Evolutionary conservation across 1,140 invertebrate species (phyloP).

Genomic region (Aphis craccivora): DNA sequence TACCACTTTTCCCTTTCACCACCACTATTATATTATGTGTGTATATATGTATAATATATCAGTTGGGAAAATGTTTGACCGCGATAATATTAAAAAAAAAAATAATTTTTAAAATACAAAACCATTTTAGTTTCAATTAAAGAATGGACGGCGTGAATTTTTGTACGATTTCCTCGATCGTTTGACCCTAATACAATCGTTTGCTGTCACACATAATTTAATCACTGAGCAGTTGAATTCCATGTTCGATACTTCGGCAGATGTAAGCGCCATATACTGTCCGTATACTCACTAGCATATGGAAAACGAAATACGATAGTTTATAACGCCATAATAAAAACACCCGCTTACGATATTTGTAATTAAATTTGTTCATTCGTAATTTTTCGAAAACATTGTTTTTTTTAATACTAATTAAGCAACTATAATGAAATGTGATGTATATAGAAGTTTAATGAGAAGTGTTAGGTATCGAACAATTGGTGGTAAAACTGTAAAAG

Average conservation of each 20-base stretch:
- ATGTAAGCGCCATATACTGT: neutral
- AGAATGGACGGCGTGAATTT: neutral
- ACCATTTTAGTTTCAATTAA: neutral
- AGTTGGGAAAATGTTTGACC: constrained; percentile 5
- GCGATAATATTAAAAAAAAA: constrained; percentile 7
- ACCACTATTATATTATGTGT: neutral
- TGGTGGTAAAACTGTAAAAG: neutral
- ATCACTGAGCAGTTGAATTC: neutral
- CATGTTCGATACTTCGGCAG: neutral
- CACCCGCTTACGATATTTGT: neutral
- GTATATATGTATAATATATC: neutral
- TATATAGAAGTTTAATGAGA: neutral
- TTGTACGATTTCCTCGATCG: neutral
- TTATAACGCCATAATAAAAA: neutral
- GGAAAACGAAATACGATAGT: neutral
- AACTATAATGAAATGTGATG: neutral
- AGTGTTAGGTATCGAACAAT: neutral
- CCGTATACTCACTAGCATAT: neutral
- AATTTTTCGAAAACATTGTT: neutral
- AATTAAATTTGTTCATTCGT: neutral
- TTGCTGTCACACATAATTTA: neutral
- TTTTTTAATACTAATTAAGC: too few species aligned
- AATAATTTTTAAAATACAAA: neutral
- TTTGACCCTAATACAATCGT: neutral
- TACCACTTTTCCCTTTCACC: neutral